Evolutionary conservation across 2,888 invertebrate genomes (phyloP), one percentile per base, ranked within the genome.

Genomic region (Bedellia somnulentella): DNA sequence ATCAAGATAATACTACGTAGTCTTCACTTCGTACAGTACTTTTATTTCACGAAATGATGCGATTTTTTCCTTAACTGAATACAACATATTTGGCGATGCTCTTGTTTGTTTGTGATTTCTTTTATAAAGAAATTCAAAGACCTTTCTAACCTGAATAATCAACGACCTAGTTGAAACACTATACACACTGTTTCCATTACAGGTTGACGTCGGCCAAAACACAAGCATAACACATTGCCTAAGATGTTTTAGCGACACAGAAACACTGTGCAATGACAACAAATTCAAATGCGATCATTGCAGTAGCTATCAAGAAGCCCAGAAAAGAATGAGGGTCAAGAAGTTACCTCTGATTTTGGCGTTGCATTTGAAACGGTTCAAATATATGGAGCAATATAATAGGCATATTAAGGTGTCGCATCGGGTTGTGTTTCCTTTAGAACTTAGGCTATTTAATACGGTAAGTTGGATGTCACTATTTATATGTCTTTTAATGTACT

Each of bases 241-340:
- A 42, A 84, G 93, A 47, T 97, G 96, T 68, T 98, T 97, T 71
- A 96, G 96, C 56, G 96, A 95, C 70, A 98, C 96, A 35, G 99
- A 99, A 67, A 99, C 98, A 2, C 80, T 99, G 25, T 96, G 97
- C 77, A 93, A 91, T 51, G 99, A 99, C 70, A 98, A 99, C 80
- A 99, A 99, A 75, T 99, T 99, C 63, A 97, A 98, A 75, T 99
- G 99, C 71, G 98, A 99, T 79, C 92, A 95, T 53, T 99, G 99
- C 63, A 94, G 94, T 76, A 96, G 95, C 73, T 98, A 98, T 71
- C 98, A 99, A 68, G 98, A 99, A 75, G 98, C 98, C 25, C 96
- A 97, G 80, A 94, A 92, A 71, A 85, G 98, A 37, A 99, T 99
- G 96, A 80, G 98, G 37, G 94, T 99, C 8, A 99, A 99, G 77